These are phyloP conservation scores for Gymnobelideus leadbeateri DNA, from an alignment of 2,113 vertebrate genomes.

Conservation along the genomic window DNA sequence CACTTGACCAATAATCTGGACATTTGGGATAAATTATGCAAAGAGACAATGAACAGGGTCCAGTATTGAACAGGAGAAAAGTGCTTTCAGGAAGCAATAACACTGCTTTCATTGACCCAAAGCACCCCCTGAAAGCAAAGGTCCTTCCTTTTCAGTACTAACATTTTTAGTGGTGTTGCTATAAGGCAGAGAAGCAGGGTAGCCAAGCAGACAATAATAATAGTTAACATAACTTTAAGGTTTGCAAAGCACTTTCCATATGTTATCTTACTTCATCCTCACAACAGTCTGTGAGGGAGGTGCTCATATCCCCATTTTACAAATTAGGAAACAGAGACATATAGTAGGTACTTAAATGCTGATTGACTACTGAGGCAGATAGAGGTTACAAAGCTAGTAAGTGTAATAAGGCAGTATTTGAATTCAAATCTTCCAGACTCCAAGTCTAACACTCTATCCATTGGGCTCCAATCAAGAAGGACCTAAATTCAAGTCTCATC, in stretches of 20 bases:
- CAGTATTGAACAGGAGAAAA: not conserved
- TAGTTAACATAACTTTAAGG: not conserved
- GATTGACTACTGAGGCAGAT: not conserved
- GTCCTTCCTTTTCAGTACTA: too few species aligned
- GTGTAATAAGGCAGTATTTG: too few species aligned
- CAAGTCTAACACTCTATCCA: too few species aligned
- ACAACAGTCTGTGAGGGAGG: not conserved
- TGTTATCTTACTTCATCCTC: not conserved
- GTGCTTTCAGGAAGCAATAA: not conserved
- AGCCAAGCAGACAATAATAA: too few species aligned
- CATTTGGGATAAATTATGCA: not conserved
- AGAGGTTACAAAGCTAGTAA: too few species aligned
- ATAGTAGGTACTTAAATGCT: not conserved
- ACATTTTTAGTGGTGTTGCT: not conserved
- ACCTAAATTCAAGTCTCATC: not conserved
- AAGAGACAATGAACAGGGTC: not conserved
- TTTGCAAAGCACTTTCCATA: not conserved
- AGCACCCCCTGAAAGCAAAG: not conserved
- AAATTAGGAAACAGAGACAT: not conserved
- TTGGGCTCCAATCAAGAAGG: not conserved
- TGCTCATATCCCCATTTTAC: not conserved
- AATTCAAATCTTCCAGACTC: too few species aligned
- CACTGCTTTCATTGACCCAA: not conserved
- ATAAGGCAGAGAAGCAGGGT: not conserved
- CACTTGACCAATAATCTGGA: not conserved